Base-by-base conservation (phyloP, 64 coral and sea anemone genomes). In the Stichodactyla helianthus region DNA sequence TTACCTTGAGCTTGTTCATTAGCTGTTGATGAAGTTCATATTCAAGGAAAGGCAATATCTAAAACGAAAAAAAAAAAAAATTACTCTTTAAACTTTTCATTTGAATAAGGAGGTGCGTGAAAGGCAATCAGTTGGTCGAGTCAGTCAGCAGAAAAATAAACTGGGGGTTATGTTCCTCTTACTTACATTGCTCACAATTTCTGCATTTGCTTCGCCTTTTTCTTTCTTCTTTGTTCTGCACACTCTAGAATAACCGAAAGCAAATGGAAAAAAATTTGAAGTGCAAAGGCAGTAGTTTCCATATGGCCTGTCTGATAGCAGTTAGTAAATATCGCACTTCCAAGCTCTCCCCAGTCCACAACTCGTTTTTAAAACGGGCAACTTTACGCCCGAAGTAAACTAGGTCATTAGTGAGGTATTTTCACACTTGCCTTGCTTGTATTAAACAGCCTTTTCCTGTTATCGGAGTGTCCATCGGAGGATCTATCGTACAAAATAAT, bases 11-110 rank as follows among this genome's bases (percentile, higher is more conserved):
- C 54, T 99, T 99, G 77, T 99, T 99, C 1, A 94, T 86, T 70
- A 99, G 50, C 20, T 99, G 97, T 55, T 92, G 97, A 23, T 99
- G 97, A 54, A 99, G 97, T 86, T 99, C 97, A n/a, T 99, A 99
- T 86, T 99, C 97, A 35, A 99, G 71, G 79, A 99, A 99, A 31
- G 97, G 97, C 56, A 99, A 89, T 51, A 95, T 93, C 97, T 99
- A 77, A 79, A 79, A 35, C 13, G 15, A 55, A 61, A 27, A 10
- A 71, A 27, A 10, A 71, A 23, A 28, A 74, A 31, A 65, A n/a
- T n/a, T 7, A 60, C 59, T 44, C 13, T 60, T 13, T n/a, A 22
- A n/a, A 65, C 68, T 2, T 6, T 12, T 71, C n/a, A 23, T 71
- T 10, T 26, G 9, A 18, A 65, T 65, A 65, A 44, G 35, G 35